Conservation (phyloP, 2,113 vertebrate species). For the Merops nubicus region DNA sequence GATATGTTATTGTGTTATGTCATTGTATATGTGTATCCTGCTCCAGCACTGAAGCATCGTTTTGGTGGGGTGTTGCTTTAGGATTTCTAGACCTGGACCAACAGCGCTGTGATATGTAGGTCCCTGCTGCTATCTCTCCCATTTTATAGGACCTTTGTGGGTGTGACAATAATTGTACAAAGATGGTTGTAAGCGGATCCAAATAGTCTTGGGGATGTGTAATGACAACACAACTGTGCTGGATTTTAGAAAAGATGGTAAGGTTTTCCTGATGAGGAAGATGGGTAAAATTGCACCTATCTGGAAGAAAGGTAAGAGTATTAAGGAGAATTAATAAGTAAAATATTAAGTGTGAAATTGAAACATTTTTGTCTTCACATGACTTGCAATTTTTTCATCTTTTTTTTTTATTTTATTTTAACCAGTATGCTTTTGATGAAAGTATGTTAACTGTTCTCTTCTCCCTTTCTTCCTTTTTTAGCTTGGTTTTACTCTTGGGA, state of each 20-base stretch:
- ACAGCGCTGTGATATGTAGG: not conserved
- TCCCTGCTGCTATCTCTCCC: not conserved
- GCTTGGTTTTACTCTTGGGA: slow-evolving; percentile 95
- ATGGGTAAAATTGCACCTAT: not conserved
- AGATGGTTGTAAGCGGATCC: not conserved
- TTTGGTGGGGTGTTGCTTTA: not conserved
- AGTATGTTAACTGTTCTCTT: not conserved
- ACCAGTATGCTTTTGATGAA: not conserved
- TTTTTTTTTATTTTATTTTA: not conserved
- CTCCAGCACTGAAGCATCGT: not conserved
- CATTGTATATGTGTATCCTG: not conserved
- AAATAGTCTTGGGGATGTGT: not conserved
- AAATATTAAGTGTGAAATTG: not conserved
- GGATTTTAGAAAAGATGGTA: not conserved
- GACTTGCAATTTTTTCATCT: not conserved
- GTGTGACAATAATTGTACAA: not conserved
- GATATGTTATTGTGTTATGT: not conserved
- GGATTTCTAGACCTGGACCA: not conserved
- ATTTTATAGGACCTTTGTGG: not conserved
- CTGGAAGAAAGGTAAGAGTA: not conserved
- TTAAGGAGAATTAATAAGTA: not conserved
- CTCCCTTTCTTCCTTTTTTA: slow-evolving; percentile 65
- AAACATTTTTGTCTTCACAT: not conserved
- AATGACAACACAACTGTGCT: not conserved
- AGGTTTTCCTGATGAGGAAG: not conserved